Base-by-base conservation (phyloP, 2,797 vertebrate genomes). In the Poecilia wingei region DNA sequence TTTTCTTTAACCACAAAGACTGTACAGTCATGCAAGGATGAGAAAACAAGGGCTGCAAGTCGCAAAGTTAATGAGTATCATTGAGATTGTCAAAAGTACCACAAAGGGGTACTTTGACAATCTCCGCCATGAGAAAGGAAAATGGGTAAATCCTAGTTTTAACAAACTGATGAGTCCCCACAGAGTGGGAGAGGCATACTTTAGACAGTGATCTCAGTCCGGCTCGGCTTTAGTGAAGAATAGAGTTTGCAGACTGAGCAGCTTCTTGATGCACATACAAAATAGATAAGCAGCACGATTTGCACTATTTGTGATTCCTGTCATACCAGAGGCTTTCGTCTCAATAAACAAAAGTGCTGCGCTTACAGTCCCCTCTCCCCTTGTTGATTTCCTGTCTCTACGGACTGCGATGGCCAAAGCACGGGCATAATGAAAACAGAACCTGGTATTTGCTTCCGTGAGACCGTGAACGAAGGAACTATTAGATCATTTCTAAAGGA, bases 281-380 rank as follows among this genome's bases (percentile, higher is more conserved):
- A 84, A 86, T 69, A 88, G 83, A 90, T 83, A 80, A 88, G 70
- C 78, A 79, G 79, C 57, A 74, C 47, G 78, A 90, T 90, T 79
- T 79, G 69, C 66, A 70, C 80, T 75, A 81, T 79, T 87, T 91
- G 86, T 81, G 85, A 93, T 93, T 92, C 89, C 84, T 91, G 83
- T 85, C 91, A 91, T 93, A 90, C 88, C 90, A 91, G 76, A 88
- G 84, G 86, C 75, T 82, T 88, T 86, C 66, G 68, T 85, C 87
- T 89, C 86, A 83, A 89, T 91, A 93, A 91, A 93, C 85, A 91
- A 86, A 78, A 86, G 82, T 66, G 72, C 76, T 79, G 77, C 80
- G 84, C 81, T 76, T 76, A 33, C 13, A 80, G 59, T 85, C 80
- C 39, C 72, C 77, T 43, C 68, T 80, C 74, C 79, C 78, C 46